Evolutionary conservation across 2,797 vertebrate genomes (phyloP).

Genomic region (Dromococcyx pavoninus): DNA sequence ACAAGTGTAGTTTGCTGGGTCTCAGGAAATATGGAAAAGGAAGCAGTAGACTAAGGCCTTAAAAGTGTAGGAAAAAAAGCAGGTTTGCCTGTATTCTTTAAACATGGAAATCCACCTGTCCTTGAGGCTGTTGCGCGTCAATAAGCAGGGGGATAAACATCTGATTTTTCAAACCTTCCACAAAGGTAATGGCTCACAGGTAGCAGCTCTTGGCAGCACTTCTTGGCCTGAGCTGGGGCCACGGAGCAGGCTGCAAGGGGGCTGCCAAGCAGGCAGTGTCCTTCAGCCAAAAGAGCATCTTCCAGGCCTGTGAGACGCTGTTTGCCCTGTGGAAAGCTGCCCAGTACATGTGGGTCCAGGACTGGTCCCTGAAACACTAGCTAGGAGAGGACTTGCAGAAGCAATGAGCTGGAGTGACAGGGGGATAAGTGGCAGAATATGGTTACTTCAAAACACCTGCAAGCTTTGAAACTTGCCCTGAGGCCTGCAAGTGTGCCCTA

Average conservation of each 20-base stretch:
- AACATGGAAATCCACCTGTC: neutral
- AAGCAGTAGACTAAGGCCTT: neutral
- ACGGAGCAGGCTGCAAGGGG: neutral
- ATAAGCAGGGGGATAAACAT: neutral
- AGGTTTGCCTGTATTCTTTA: neutral
- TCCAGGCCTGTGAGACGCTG: neutral
- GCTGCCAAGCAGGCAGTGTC: rapidly evolving
- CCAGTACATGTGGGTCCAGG: neutral
- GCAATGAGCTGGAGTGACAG: neutral
- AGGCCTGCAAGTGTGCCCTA: neutral
- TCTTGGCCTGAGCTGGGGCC: neutral
- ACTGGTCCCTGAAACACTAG: neutral
- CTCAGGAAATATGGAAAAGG: neutral
- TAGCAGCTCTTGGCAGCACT: neutral
- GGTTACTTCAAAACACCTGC: neutral
- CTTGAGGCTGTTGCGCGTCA: neutral
- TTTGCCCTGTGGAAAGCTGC: neutral
- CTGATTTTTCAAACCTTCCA: neutral
- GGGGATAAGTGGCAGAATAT: neutral
- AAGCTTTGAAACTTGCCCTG: neutral
- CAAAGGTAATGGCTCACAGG: neutral
- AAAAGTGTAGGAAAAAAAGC: neutral
- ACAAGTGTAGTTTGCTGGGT: neutral
- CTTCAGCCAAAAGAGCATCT: neutral
- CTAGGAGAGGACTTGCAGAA: neutral